Conservation (phyloP, 2,888 invertebrate genomes). For the Panzeria rudis region DNA sequence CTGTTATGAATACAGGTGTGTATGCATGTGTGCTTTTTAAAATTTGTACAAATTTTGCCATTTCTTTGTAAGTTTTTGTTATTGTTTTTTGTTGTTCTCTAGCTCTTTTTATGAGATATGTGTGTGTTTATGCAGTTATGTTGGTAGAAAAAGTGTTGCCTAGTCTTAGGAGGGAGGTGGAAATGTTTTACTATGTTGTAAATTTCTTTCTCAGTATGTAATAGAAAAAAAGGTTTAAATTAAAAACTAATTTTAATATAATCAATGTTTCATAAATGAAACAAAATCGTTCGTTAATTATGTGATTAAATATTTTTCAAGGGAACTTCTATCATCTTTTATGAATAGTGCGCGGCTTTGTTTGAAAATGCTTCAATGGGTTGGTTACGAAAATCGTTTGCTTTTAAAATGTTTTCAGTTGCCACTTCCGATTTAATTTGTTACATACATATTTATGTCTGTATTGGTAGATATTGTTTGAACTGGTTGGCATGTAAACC, state of each 20-base stretch:
- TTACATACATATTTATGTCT: not conserved
- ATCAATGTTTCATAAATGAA: too few relatives aligned
- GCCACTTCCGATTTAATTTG: not conserved
- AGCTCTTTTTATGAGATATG: not conserved
- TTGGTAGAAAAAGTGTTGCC: constrained; percentile 7
- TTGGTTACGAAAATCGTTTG: not conserved
- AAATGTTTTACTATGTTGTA: too few relatives aligned
- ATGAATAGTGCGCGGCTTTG: too few relatives aligned
- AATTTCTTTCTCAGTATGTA: too few relatives aligned
- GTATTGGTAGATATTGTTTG: constrained; percentile 45
- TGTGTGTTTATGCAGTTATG: not conserved
- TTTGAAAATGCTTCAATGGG: not conserved
- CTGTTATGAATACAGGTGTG: not conserved
- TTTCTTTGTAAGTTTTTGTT: not conserved
- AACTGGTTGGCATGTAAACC: constrained; percentile 75
- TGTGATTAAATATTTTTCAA: too few relatives aligned
- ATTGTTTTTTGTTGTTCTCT: not conserved
- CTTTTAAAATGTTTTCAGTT: not conserved
- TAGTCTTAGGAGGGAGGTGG: not conserved
- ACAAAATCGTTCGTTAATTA: too few relatives aligned
- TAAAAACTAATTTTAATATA: too few relatives aligned
- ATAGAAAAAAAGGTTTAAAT: too few relatives aligned
- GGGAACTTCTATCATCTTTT: too few relatives aligned
- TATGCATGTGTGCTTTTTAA: not conserved
- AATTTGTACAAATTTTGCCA: constrained; percentile 19